Evolutionary conservation across 92 coral and sea anemone species (phyloP), one percentile per base, ranked within the genome.

Genomic region (Montipora capitata): DNA sequence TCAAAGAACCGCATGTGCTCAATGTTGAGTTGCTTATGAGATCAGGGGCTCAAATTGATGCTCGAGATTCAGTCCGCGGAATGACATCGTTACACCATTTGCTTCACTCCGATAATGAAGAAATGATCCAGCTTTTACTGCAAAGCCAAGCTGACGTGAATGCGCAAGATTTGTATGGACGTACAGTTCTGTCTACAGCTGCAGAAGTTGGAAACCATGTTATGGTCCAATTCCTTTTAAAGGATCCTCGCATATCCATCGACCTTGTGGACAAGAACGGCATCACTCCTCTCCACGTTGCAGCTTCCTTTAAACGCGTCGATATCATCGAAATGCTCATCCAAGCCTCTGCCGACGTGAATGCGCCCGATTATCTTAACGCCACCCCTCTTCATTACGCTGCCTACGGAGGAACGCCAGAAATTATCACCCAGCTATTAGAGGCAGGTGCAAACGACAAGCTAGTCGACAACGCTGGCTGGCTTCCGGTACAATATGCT

Each of bases 371-470:
- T 83, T 14, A 16, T n/a, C 41, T 17, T 3, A 69, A 83, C 35
- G 89, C 89, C 59, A 83, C 85, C 17, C 85, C 89, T 1, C 72
- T 89, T 11, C 92, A 83, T 44, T 89, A 76, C 12, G 92, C 85
- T 8, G 88, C 92, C 0, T 83, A 83, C 51, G 92, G 92, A 1
- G 92, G 92, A 3, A 89, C 89, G 11, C 89, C 85, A n/a, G 92
- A 89, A 83, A 89, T 89, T 42, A 51, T 89, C 11, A 35, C 71
- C 35, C 12, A 68, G 82, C 68, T 89, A 39, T 20, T 89, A 3
- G 74, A 56, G 40, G 92, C 89, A 27, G 88, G 77, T 69, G 88
- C 89, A 42, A 51, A 81, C 69, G 43, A 41, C 68, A 41, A 77
- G 40, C 18, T 77, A 4, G 57, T 52, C 5, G 89, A 89, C 20